These are phyloP conservation scores for Brachirus orientalis DNA, from an alignment of 2,113 vertebrate genomes.

Conservation along the genomic window DNA sequence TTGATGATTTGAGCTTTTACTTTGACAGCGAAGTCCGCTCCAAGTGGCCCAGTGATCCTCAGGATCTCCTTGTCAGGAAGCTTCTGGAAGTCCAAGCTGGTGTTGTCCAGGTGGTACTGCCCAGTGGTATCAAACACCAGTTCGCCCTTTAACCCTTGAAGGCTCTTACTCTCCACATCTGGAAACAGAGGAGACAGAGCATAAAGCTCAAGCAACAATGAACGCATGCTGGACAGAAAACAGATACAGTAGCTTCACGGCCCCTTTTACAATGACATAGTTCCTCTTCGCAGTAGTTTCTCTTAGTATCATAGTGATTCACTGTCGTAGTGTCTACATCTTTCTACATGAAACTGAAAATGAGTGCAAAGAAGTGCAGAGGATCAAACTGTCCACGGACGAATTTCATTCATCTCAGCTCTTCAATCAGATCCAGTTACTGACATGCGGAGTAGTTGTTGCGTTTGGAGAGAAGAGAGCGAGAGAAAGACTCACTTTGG, in stretches of 20 bases:
- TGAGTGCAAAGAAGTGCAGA: not conserved
- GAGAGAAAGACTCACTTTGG: constrained; percentile 14
- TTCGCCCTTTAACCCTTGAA: constrained; percentile 89
- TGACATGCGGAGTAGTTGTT: constrained; percentile 13
- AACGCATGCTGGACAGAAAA: not conserved
- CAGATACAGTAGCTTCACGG: not conserved
- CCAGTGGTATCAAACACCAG: constrained; percentile 84
- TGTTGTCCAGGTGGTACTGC: constrained; percentile 90
- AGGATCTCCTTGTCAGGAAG: constrained; percentile 92
- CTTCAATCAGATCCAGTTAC: constrained; percentile 9
- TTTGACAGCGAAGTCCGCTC: constrained; percentile 94
- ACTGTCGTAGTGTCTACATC: not conserved
- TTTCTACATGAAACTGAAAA: not conserved
- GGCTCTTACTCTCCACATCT: constrained; percentile 95
- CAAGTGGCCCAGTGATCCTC: constrained; percentile 90
- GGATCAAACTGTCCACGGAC: constrained; percentile 3
- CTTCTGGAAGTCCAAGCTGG: constrained; percentile 93
- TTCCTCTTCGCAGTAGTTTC: not conserved
- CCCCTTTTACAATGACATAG: not conserved
- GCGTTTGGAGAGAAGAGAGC: constrained; percentile 23
- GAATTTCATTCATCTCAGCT: constrained; percentile 10
- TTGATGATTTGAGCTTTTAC: constrained; percentile 74
- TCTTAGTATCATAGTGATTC: not conserved
- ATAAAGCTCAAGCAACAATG: not conserved
- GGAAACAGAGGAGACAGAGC: constrained; percentile 47